Evolutionary conservation across 2,888 invertebrate genomes (phyloP).

Genomic region (Chironomus riparius): DNA sequence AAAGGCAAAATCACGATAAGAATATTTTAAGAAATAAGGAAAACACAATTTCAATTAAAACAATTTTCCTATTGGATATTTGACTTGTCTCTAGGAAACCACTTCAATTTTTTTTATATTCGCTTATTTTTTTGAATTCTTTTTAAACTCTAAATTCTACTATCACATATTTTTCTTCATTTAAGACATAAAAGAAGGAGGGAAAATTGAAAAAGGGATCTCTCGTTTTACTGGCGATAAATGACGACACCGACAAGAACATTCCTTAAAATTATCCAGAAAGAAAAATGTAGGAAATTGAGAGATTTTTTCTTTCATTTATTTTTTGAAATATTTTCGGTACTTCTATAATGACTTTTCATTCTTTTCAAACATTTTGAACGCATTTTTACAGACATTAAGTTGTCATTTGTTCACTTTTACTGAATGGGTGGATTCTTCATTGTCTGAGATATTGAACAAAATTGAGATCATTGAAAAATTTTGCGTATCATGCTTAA

Average conservation of each 20-base stretch:
- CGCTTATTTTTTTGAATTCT: not conserved
- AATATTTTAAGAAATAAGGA: constrained; percentile 8
- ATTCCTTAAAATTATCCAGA: not conserved
- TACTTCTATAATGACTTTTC: not conserved
- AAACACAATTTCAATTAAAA: constrained; percentile 20
- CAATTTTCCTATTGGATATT: not conserved
- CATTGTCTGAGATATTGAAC: too few species aligned
- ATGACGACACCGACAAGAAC: not conserved
- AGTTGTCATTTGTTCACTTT: too few species aligned
- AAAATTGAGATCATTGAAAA: too few species aligned
- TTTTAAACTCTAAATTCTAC: constrained; percentile 19
- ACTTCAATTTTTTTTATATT: not conserved
- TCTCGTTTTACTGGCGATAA: not conserved
- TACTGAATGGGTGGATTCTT: too few species aligned
- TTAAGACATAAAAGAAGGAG: not conserved
- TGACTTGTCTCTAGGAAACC: constrained; percentile 4
- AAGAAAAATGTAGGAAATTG: not conserved
- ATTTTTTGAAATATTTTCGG: not conserved
- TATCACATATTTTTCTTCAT: constrained; percentile 20
- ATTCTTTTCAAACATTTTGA: too few species aligned
- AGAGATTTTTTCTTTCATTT: not conserved
- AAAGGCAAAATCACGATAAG: constrained; percentile 18
- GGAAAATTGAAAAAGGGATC: constrained; percentile 20
- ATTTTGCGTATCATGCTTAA: too few species aligned
- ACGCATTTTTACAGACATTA: too few species aligned